A percentile compares a stretch with the other conserved stretches of the same genome.
Evolutionary conservation across 2,888 invertebrate genomes (phyloP).

Genomic region (Criorhina ranunculi): DNA sequence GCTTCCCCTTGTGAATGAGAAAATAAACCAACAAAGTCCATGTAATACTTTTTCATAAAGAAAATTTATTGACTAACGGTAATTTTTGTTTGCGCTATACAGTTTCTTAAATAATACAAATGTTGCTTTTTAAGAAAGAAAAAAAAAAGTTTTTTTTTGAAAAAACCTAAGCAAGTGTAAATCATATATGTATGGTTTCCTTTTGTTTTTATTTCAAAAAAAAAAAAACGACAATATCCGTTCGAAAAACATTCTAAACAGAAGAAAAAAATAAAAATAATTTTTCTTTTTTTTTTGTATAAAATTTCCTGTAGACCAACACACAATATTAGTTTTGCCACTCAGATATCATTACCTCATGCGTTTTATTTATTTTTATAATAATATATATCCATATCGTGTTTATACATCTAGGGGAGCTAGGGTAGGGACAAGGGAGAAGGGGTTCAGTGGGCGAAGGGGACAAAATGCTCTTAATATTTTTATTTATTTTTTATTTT

Average conservation of each 20-base stretch:
- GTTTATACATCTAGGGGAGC: conserved; percentile 72
- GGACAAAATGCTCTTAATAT: conserved; percentile 67
- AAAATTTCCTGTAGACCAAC: conserved; percentile 73
- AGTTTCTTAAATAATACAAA: conserved; percentile 75
- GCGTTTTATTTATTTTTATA: conserved; percentile 61
- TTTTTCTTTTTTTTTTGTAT: conserved; percentile 30
- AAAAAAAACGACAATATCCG: conserved; percentile 63
- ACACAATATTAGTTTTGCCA: conserved; percentile 76
- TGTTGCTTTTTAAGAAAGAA: conserved; percentile 52
- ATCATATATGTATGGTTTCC: conserved; percentile 35
- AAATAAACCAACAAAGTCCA: no score
- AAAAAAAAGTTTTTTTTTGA: conserved; percentile 40
- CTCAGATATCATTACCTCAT: conserved; percentile 65
- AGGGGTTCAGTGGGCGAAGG: conserved; percentile 19
- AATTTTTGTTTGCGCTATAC: conserved; percentile 73
- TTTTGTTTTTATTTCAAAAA: conserved; percentile 25
- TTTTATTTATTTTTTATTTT: conserved; percentile 9
- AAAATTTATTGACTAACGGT: conserved; percentile 76
- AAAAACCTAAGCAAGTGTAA: conserved; percentile 62
- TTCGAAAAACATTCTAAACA: conserved; percentile 41
- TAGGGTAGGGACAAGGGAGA: conserved; percentile 25
- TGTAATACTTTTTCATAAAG: conserved; percentile 64
- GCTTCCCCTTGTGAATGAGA: no score
- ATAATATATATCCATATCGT: conserved; percentile 73
- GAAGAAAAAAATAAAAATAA: conserved; percentile 28